Percentiles rank a stretch among this genome's conserved stretches.
phyloP scores from a whole-genome alignment of 2,797 vertebrate species.

The Myotis daubentonii region DNA sequence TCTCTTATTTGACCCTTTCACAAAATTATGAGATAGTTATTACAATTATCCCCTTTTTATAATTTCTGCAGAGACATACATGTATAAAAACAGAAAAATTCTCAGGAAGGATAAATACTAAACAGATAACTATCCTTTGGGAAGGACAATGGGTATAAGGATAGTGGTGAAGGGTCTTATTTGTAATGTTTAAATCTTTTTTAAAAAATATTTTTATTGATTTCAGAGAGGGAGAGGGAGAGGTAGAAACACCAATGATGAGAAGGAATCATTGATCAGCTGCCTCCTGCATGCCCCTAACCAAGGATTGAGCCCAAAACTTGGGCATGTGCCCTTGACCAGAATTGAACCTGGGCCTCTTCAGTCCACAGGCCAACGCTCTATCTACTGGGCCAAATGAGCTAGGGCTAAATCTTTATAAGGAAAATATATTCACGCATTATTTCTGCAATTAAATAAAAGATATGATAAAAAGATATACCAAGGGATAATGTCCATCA shows the following conservation, averaged over 20 bases:
- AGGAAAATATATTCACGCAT: background rate
- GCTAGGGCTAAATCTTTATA: background rate
- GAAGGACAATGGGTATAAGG: background rate
- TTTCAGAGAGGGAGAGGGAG: too few species aligned
- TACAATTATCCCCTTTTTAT: constrained; percentile 16
- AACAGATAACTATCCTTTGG: background rate
- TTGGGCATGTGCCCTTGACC: too few species aligned
- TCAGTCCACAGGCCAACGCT: too few species aligned
- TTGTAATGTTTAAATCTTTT: background rate
- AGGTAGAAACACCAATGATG: too few species aligned
- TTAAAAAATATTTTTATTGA: too few species aligned
- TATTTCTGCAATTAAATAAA: constrained; percentile 13
- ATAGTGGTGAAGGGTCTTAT: background rate
- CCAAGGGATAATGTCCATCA: background rate
- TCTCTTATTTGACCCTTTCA: constrained; percentile 23
- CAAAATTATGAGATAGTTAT: constrained; percentile 64
- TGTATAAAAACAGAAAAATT: constrained; percentile 38
- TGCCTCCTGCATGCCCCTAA: too few species aligned
- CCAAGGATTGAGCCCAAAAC: too few species aligned
- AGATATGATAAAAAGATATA: background rate
- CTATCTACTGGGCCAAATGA: too few species aligned
- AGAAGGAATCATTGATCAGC: too few species aligned
- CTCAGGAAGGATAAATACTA: background rate
- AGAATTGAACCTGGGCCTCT: too few species aligned
- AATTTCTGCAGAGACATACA: constrained; percentile 22